Conservation (phyloP, 2,888 invertebrate genomes). For the Euphydryas editha region DNA sequence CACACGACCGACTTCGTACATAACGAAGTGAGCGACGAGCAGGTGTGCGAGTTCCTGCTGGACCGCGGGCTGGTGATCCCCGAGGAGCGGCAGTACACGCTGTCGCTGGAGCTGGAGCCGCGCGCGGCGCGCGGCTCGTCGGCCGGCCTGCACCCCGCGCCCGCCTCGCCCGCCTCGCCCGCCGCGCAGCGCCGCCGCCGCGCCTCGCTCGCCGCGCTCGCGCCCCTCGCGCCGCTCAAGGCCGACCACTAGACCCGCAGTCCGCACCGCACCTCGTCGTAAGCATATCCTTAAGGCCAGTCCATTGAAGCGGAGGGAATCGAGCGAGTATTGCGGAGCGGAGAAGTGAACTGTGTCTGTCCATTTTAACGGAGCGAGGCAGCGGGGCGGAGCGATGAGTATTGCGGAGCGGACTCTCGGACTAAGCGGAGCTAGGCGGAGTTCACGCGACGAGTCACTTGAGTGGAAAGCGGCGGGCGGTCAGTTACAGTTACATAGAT, state of each 20-base stretch:
- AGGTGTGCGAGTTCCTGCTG: constrained; percentile 88
- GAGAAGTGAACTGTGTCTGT: too few relatives aligned
- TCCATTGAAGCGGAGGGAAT: too few relatives aligned
- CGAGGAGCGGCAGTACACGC: constrained; percentile 92
- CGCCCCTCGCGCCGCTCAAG: constrained; percentile 53
- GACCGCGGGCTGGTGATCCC: constrained; percentile 90
- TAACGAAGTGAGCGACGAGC: background rate
- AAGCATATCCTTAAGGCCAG: too few relatives aligned
- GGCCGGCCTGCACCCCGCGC: constrained; percentile 50
- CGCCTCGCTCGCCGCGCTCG: constrained; percentile 72
- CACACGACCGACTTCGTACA: background rate
- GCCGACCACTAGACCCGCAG: constrained; percentile 56
- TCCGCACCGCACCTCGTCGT: background rate
- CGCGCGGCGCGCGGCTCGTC: constrained; percentile 80
- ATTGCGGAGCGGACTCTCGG: too few relatives aligned
- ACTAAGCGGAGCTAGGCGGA: too few relatives aligned
- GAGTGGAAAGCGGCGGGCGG: too few relatives aligned
- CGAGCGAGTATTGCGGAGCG: too few relatives aligned
- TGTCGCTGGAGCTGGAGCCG: constrained; percentile 93
- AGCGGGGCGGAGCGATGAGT: too few relatives aligned
- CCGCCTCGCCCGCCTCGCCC: constrained; percentile 62
- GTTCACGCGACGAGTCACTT: too few relatives aligned
- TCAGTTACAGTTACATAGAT: too few relatives aligned
- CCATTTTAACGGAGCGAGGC: too few relatives aligned
- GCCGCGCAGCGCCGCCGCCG: constrained; percentile 78